phyloP scores from a whole-genome alignment of 2,113 vertebrate species.

The Heteronetta atricapilla region DNA sequence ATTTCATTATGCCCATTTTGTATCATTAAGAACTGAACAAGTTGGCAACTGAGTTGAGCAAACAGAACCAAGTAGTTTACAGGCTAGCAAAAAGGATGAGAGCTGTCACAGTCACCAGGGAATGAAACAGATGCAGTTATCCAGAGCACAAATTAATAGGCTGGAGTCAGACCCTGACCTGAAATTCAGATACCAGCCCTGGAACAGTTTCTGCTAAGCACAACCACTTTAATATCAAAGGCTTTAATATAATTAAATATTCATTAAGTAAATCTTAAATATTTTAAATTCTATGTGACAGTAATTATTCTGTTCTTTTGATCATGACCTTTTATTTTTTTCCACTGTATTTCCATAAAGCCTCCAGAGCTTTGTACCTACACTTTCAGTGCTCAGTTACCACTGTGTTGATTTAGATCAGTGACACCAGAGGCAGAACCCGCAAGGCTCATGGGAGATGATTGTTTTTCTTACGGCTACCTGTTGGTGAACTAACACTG shows the following conservation, averaged over 20 bases:
- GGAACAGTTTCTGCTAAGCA: neutral
- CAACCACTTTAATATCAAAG: neutral
- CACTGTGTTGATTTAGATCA: neutral
- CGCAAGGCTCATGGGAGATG: neutral
- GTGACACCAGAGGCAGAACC: neutral
- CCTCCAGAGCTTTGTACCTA: neutral
- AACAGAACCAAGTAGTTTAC: neutral
- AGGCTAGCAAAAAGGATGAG: neutral
- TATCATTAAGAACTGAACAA: neutral
- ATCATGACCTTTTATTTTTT: neutral
- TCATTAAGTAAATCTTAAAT: slow-evolving; percentile 13
- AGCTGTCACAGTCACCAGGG: neutral
- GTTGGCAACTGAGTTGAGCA: neutral
- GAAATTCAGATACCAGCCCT: neutral
- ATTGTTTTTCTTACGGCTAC: neutral
- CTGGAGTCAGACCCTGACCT: neutral
- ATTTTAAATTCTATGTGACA: neutral
- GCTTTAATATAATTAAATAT: neutral
- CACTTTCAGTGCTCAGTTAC: neutral
- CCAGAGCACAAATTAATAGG: neutral
- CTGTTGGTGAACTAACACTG: neutral
- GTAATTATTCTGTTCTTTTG: slow-evolving; percentile 29
- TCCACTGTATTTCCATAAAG: neutral
- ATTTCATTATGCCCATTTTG: neutral
- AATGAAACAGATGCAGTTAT: neutral